phyloP scores from a whole-genome alignment of 2,888 invertebrate species.

The Metallyticus violacea region DNA sequence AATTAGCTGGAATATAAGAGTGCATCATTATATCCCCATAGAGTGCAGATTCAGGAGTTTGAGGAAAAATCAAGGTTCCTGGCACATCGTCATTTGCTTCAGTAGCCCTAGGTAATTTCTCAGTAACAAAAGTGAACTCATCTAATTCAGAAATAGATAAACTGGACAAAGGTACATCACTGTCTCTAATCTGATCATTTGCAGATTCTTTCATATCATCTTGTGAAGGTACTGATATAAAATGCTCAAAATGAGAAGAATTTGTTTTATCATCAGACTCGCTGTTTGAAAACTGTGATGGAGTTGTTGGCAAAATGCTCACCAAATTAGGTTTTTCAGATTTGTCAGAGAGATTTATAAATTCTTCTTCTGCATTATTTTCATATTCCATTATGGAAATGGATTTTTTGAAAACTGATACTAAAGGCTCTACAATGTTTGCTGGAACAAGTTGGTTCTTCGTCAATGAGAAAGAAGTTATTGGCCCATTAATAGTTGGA shows the following conservation, averaged over 20 bases:
- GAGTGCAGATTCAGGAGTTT: not conserved
- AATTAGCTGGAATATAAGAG: not conserved
- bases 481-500: not conserved
- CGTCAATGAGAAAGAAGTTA: not conserved
- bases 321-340: not conserved
- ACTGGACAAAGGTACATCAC: not conserved
- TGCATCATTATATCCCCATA: not conserved
- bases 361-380: not conserved
- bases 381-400: not conserved
- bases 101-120: not conserved
- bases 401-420: not conserved
- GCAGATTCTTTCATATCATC: not conserved
- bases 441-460: not conserved
- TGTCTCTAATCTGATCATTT: not conserved
- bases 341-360: not conserved
- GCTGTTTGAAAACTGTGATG: not conserved
- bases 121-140: not conserved
- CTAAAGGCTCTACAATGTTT: not conserved
- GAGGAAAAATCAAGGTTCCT: not conserved
- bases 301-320: no score
- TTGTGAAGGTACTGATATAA: no score
- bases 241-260: not conserved
- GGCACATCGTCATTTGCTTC: not conserved
- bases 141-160: not conserved
- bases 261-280: not conserved